Evolutionary conservation across 23 tunicate genomes (phyloP).

Genomic region (Trididemnum nubilum): DNA sequence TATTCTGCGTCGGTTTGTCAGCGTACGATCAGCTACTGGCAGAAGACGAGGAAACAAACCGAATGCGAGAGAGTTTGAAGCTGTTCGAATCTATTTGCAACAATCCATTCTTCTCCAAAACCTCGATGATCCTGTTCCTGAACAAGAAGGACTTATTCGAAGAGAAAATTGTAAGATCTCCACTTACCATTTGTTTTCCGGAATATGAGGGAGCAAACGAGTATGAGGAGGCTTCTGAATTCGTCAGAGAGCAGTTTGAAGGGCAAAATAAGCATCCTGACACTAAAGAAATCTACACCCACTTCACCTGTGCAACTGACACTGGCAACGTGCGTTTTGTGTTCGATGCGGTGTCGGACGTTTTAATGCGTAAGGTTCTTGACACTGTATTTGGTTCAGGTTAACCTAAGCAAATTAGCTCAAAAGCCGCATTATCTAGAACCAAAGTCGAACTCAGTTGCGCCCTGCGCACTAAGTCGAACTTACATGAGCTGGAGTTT

Average conservation of each 20-base stretch:
- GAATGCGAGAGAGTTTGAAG: constrained; percentile 91
- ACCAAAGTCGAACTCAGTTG: too few relatives aligned
- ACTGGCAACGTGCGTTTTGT: constrained; percentile 87
- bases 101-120: constrained; percentile 82
- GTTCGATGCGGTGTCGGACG: constrained; percentile 97
- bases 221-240: constrained; percentile 74
- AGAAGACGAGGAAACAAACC: constrained; percentile 95
- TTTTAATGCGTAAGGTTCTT: constrained; percentile 81
- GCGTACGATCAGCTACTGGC: constrained; percentile 90
- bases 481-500: too few relatives aligned
- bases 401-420: not conserved
- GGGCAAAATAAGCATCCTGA: constrained; percentile 75
- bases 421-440: too few relatives aligned
- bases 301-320: constrained; percentile 97
- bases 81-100: constrained; percentile 95
- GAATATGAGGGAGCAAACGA: constrained; percentile 79
- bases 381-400: constrained; percentile 94
- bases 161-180: constrained; percentile 79
- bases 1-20: constrained; percentile 97
- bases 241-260: constrained; percentile 77
- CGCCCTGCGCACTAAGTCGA: too few relatives aligned
- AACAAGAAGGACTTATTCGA: constrained; percentile 94
- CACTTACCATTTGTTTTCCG: constrained; percentile 84
- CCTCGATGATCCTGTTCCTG: constrained; percentile 91
- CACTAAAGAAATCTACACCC: constrained; percentile 90